A percentile compares a stretch with the other conserved stretches of the same genome.
phyloP scores from a whole-genome alignment of 2,888 invertebrate genomes.

The Cryptocheilus praepositus region DNA sequence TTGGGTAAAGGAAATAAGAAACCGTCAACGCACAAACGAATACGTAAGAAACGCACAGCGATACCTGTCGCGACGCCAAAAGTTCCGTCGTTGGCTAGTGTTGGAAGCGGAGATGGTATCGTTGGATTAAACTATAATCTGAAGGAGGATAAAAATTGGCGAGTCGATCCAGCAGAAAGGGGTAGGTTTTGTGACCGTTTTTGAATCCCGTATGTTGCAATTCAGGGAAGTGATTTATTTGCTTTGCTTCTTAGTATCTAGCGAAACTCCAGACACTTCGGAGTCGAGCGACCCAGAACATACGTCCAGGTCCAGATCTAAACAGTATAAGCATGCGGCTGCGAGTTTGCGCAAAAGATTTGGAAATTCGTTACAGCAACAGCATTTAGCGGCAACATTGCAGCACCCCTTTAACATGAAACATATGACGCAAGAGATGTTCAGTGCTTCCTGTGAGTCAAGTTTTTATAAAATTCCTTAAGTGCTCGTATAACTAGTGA shows the following conservation, averaged over 20 bases:
- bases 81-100: slow-evolving; percentile 82
- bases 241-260: slow-evolving; percentile 61
- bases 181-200: slow-evolving; percentile 55
- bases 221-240: too few relatives aligned
- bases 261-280: slow-evolving; percentile 71
- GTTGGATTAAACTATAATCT: slow-evolving; percentile 70
- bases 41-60: slow-evolving; percentile 84
- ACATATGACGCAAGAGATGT: slow-evolving; percentile 74
- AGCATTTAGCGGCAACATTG: slow-evolving; percentile 64
- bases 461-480: not conserved
- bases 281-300: slow-evolving; percentile 72
- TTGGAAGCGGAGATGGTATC: slow-evolving; percentile 69
- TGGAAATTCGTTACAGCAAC: slow-evolving; percentile 67
- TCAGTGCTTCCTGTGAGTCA: slow-evolving; percentile 74
- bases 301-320: slow-evolving; percentile 62
- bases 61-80: slow-evolving; percentile 92
- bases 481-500: not conserved
- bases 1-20: slow-evolving; percentile 82
- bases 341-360: slow-evolving; percentile 68
- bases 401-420: slow-evolving; percentile 72
- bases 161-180: slow-evolving; percentile 71
- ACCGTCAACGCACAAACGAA: slow-evolving; percentile 83
- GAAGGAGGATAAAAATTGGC: slow-evolving; percentile 73
- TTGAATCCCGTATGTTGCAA: too few relatives aligned
- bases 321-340: slow-evolving; percentile 63